Conservation (phyloP, 2,797 vertebrate genomes). For the Botia almorhae region DNA sequence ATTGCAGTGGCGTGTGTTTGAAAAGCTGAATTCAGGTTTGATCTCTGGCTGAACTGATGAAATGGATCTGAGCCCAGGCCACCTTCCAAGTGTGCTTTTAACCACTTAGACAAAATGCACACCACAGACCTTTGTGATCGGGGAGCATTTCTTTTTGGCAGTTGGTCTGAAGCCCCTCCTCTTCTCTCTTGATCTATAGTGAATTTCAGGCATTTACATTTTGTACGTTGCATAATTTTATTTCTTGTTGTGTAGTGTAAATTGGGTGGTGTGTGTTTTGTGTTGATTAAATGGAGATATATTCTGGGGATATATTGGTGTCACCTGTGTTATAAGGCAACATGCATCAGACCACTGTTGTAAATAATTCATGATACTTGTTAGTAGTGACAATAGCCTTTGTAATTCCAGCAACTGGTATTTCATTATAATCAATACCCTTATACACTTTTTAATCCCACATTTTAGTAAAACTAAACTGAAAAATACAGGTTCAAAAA, state of each 20-base stretch:
- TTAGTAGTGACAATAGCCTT: not conserved
- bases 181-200: slow-evolving; percentile 21
- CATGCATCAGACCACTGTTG: not conserved
- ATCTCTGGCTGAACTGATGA: slow-evolving; percentile 68
- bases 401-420: not conserved
- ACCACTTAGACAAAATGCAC: slow-evolving; percentile 31
- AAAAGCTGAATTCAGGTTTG: slow-evolving; percentile 45
- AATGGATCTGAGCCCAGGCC: slow-evolving; percentile 42
- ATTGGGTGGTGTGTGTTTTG: slow-evolving; percentile 19
- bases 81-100: slow-evolving; percentile 57
- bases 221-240: not conserved
- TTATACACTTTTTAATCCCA: not conserved
- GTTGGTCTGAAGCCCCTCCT: slow-evolving; percentile 10
- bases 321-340: slow-evolving; percentile 11
- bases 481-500: not conserved
- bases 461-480: not conserved
- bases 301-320: slow-evolving; percentile 18
- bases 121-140: slow-evolving; percentile 21
- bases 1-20: slow-evolving; percentile 12
- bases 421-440: not conserved
- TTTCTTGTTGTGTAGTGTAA: slow-evolving; percentile 7
- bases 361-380: not conserved
- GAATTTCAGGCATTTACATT: slow-evolving; percentile 1
- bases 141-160: slow-evolving; percentile 44
- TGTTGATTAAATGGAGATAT: slow-evolving; percentile 3